A percentile compares a stretch with the other conserved stretches of the same genome.
Evolutionary conservation across 2,888 invertebrate genomes (phyloP).

Genomic region (Teleiodes luculella): DNA sequence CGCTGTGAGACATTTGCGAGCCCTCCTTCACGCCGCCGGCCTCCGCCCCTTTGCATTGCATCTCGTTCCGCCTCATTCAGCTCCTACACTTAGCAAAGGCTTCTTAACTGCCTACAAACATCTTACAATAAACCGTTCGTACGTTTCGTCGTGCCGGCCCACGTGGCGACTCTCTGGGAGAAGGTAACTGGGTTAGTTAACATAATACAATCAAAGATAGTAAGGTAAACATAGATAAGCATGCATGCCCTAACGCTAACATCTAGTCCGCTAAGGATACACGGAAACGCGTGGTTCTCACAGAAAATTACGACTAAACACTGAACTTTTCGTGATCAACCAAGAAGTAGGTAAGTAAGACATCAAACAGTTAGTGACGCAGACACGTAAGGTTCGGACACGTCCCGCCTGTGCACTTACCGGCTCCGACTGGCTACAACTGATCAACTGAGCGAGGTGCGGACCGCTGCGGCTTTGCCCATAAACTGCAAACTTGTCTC

Average conservation of each 20-base stretch:
- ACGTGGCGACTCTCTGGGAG: slow-evolving; percentile 45
- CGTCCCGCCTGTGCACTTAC: no score
- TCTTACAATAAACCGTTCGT: slow-evolving; percentile 64
- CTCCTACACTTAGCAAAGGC: slow-evolving; percentile 69
- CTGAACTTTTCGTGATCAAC: slow-evolving; percentile 48
- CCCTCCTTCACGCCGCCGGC: slow-evolving; percentile 57
- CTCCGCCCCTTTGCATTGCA: slow-evolving; percentile 62
- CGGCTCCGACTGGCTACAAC: slow-evolving; percentile 34
- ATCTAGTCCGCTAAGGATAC: slow-evolving; percentile 58
- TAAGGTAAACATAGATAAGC: slow-evolving; percentile 61
- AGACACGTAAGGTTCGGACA: slow-evolving; percentile 31
- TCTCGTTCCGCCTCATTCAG: slow-evolving; percentile 65
- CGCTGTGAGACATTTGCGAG: slow-evolving; percentile 84
- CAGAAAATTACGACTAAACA: slow-evolving; percentile 53
- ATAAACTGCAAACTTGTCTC: slow-evolving; percentile 38
- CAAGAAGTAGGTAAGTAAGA: slow-evolving; percentile 35
- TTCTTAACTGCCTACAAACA: slow-evolving; percentile 69
- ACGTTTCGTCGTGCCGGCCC: slow-evolving; percentile 48
- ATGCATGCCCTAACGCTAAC: slow-evolving; percentile 72
- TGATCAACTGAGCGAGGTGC: slow-evolving; percentile 51
- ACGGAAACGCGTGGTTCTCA: slow-evolving; percentile 46
- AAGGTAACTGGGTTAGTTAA: slow-evolving; percentile 47
- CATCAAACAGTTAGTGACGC: slow-evolving; percentile 32
- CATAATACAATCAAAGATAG: slow-evolving; percentile 56
- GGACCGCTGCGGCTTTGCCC: slow-evolving; percentile 36